Base-by-base conservation (phyloP, 2,113 vertebrate genomes). In the Arizona elegans region DNA sequence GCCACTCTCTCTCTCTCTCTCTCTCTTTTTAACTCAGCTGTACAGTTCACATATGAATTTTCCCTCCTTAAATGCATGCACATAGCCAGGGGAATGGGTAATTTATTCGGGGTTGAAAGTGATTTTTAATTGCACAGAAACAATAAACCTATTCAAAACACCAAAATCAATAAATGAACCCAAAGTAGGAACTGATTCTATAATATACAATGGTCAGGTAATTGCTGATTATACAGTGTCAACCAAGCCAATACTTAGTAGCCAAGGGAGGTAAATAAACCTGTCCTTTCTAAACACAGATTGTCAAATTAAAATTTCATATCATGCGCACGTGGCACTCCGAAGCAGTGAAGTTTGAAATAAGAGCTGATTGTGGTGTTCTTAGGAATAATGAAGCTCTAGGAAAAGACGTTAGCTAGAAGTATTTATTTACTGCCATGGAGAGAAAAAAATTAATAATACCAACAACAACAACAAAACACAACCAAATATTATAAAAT, bases 181-280 rank as follows among this genome's bases (percentile, higher is more conserved):
- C 96, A 96, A 96, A 97, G 94, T 94, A 95, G 96, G 94, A 95
- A 96, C 94, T 95, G 96, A 97, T 97, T 96, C 96, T 97, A 97
- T 97, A 97, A 97, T 97, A 97, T 97, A 95, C 96, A 96, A 96
- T 95, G 96, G 96, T 96, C 96, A 97, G 96, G 97, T 97, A 96
- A 97, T 96, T 96, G 95, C 95, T 96, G 96, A 97, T 97, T 97
- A 97, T 96, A 96, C 96, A 96, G 94, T 97, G 95, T 96, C 96
- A 97, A 96, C 97, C 97, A 95, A 96, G 94, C 94, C 96, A 95
- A 94, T 95, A 91, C 96, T 96, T 96, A 96, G 96, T 97, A 97
- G 95, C 1, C 0, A 96, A 94, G 94, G 88, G 95, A 96, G 95
- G 92, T 86, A 94, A 55, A 47, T 75, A 59, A 52, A 50, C 70